Evolutionary conservation across 2,113 vertebrate genomes (phyloP), one percentile per base, ranked within the genome.

Genomic region (Oncorhynchus keta): DNA sequence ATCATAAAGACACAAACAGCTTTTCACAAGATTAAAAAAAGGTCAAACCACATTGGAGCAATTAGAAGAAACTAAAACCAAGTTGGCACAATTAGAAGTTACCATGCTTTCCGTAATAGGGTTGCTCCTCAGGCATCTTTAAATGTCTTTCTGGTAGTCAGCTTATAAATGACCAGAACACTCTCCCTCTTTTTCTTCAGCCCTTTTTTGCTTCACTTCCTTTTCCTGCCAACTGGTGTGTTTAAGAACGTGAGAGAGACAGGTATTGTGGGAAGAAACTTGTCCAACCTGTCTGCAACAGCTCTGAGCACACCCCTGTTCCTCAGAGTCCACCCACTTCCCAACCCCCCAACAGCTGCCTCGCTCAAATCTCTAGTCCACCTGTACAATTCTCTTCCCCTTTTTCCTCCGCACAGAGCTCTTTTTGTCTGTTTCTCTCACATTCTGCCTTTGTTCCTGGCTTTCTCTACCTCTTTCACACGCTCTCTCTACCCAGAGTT

Each of bases 31-130:
- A 2, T 3, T 35, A 59, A 79, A 12, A 12, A n/a, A 16, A 4
- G 9, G 5, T 30, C 39, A 70, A 22, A 11, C 32, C 3, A 12
- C 4, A 2, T 2, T 28, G 48, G 3, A 75, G 78, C 11, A 26
- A 28, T 22, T 57, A 35, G 9, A 55, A 5, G 59, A 68, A 83
- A 78, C 3, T 68, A 13, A 77, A 75, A 2, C 2, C 16, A 68
- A 20, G 6, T 35, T 24, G 48, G 2, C 75, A 76, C 13, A 26
- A 28, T 22, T 57, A 35, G 9, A 55, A 5, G 59, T 87, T 90
- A 91, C 90, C 91, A 22, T 91, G 9, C 8, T 90, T 90, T 78
- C 90, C 86, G 70, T 77, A 92, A 75, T 22, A 88, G 1, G 84
- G 67, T 22, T 2, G 85, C 7, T 86, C 88, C 68, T 82, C 81